These are phyloP conservation scores for Cyphomyrmex costatus DNA, from an alignment of 1,140 invertebrate species.

Conservation along the genomic window DNA sequence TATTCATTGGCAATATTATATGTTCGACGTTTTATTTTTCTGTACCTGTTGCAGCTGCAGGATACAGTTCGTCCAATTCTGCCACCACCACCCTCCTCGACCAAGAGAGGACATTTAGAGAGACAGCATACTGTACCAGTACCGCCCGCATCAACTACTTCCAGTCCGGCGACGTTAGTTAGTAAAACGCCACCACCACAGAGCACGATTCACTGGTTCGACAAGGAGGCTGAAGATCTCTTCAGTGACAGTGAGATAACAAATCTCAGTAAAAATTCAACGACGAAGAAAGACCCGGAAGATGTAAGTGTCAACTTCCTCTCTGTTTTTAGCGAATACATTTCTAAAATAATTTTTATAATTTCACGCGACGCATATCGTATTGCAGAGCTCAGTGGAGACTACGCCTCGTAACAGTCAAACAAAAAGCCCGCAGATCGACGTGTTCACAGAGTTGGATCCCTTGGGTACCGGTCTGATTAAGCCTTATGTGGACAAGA, in stretches of 20 bases:
- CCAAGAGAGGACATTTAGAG: slow-evolving; percentile 83
- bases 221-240: slow-evolving; percentile 86
- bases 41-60: slow-evolving; percentile 78
- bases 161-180: slow-evolving; percentile 84
- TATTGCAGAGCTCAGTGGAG: slow-evolving; percentile 58
- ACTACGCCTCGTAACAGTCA: slow-evolving; percentile 59
- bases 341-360: neutral
- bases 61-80: slow-evolving; percentile 85
- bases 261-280: slow-evolving; percentile 73
- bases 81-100: slow-evolving; percentile 90
- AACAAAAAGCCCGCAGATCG: slow-evolving; percentile 86
- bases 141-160: slow-evolving; percentile 78
- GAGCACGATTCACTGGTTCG: slow-evolving; percentile 85
- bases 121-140: slow-evolving; percentile 83
- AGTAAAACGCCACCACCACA: slow-evolving; percentile 85
- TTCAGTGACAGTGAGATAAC: slow-evolving; percentile 85
- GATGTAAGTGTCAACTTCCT: slow-evolving; percentile 69
- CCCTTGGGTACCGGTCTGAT: slow-evolving; percentile 95
- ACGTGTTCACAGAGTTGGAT: slow-evolving; percentile 97
- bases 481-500: slow-evolving; percentile 97
- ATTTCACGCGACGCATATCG: neutral
- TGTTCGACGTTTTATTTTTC: neutral
- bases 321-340: neutral
- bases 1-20: neutral
- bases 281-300: slow-evolving; percentile 80